Percentiles rank a stretch among this genome's conserved stretches.
Conservation (phyloP, 2,797 vertebrate species). For the Myotis findleyi region DNA sequence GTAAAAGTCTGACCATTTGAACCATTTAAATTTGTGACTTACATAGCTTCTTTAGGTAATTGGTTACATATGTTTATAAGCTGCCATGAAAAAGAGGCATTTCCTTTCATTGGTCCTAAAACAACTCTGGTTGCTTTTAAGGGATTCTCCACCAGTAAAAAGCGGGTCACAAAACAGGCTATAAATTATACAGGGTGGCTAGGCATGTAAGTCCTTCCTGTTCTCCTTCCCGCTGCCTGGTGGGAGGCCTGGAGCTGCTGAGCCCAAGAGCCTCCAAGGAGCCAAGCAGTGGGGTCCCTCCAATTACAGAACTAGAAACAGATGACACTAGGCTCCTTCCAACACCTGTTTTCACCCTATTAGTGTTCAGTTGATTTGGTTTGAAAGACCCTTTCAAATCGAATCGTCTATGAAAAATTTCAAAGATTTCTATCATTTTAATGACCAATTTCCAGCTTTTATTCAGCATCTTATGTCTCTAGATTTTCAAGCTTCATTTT, state of each 20-base stretch:
- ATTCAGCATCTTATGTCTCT: not conserved
- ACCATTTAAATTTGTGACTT: constrained; percentile 62
- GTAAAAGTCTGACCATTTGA: constrained; percentile 29
- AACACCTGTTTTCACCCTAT: constrained; percentile 61
- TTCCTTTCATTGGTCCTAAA: constrained; percentile 72
- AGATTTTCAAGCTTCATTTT: constrained; percentile 45
- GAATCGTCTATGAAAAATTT: constrained; percentile 47
- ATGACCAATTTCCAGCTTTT: constrained; percentile 31
- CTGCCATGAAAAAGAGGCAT: constrained; percentile 62
- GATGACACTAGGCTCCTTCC: constrained; percentile 46
- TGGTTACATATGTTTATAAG: constrained; percentile 72
- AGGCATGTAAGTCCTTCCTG: constrained; percentile 60
- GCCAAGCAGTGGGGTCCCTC: constrained; percentile 37
- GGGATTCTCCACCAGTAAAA: constrained; percentile 71
- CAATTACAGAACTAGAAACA: constrained; percentile 72
- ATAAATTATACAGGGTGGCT: constrained; percentile 69
- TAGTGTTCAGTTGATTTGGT: not conserved
- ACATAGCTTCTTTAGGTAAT: constrained; percentile 66
- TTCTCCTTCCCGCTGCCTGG: constrained; percentile 64
- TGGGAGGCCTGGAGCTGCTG: constrained; percentile 59
- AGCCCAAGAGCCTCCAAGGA: constrained; percentile 50
- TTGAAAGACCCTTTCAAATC: constrained; percentile 46
- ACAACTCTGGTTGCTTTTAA: constrained; percentile 74
- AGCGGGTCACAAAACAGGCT: constrained; percentile 51
- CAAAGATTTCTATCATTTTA: constrained; percentile 26